phyloP scores from a whole-genome alignment of 2,797 vertebrate genomes.

The Peromyscus nudipes region DNA sequence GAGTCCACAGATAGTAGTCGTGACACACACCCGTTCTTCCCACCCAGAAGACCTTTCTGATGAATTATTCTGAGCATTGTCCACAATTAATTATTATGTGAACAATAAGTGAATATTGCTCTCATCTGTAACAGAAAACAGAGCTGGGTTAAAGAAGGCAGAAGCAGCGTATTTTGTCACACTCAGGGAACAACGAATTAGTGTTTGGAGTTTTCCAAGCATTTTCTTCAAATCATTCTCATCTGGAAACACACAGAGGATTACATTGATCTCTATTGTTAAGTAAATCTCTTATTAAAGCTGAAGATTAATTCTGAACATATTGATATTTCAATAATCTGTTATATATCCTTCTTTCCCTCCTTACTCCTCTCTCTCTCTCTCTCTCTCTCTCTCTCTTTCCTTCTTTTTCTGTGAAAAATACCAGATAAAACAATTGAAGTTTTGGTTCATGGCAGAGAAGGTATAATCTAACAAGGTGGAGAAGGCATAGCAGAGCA shows the following conservation, averaged over 20 bases:
- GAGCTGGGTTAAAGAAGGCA: neutral
- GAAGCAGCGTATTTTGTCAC: neutral
- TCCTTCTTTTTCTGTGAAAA: neutral
- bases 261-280: neutral
- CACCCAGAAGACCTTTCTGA: neutral
- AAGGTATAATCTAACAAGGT: neutral
- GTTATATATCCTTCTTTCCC: too few species aligned
- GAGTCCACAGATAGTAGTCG: too few species aligned
- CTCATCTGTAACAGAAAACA: neutral
- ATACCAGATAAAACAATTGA: neutral
- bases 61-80: neutral
- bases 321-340: neutral
- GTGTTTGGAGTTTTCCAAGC: neutral
- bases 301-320: constrained; percentile 10
- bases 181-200: neutral
- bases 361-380: neutral
- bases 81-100: neutral
- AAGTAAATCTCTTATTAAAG: neutral
- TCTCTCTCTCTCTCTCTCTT: neutral
- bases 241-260: neutral
- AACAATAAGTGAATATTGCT: neutral
- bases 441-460: rapidly evolving
- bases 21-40: neutral
- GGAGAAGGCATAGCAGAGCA: neutral
- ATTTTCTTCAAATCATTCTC: neutral